These are phyloP conservation scores for Electrona antarctica DNA, from an alignment of 2,113 vertebrate species.

Conservation along the genomic window DNA sequence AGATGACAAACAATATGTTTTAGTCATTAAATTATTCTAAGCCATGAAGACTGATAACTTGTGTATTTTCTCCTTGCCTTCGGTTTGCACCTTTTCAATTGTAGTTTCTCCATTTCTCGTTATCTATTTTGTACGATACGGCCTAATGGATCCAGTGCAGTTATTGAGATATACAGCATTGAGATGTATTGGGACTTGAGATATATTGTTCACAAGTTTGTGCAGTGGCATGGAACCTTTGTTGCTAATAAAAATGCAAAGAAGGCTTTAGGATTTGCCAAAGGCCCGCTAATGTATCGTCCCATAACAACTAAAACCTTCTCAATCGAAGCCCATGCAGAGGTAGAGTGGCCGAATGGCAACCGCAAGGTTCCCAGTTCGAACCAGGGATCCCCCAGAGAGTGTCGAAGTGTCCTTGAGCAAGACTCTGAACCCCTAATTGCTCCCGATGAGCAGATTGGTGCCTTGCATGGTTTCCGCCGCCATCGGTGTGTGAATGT, in stretches of 20 bases:
- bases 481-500: no score
- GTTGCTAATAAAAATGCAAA: slow-evolving; percentile 12
- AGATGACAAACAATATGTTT: no score
- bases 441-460: no score
- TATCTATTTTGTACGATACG: neutral
- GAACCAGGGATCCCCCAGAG: no score
- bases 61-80: neutral
- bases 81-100: no score
- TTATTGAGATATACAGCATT: neutral
- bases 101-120: neutral
- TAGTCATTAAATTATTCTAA: no score
- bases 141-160: slow-evolving; percentile 5
- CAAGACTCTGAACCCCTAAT: no score
- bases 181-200: neutral
- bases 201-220: slow-evolving; percentile 10
- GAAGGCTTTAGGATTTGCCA: slow-evolving; percentile 18
- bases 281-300: neutral
- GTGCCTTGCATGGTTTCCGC: no score
- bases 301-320: neutral
- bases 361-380: no score
- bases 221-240: neutral
- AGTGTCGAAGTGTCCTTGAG: no score
- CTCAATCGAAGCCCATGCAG: slow-evolving; percentile 8
- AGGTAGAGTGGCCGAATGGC: no score
- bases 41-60: no score